These are phyloP conservation scores for Microctonus brassicae DNA, from an alignment of 2,888 invertebrate genomes.

Conservation along the genomic window DNA sequence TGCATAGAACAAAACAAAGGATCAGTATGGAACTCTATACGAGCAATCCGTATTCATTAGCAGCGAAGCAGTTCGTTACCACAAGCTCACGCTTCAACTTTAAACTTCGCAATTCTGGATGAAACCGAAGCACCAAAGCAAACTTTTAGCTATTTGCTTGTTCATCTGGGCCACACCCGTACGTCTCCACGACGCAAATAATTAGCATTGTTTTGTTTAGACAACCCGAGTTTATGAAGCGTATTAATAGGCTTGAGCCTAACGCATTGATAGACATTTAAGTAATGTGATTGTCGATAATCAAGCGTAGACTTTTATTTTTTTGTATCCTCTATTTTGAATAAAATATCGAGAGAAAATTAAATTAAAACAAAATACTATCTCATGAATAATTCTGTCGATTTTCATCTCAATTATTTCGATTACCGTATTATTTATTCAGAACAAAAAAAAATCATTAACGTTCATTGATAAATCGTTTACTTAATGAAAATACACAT, in stretches of 20 bases:
- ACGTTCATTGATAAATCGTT: too few species aligned
- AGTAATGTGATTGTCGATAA: background rate
- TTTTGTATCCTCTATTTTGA: too few species aligned
- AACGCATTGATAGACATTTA: background rate
- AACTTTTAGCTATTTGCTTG: background rate
- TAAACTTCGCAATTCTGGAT: background rate
- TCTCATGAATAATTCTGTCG: too few species aligned
- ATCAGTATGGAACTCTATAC: slow-evolving; percentile 4
- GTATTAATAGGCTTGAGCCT: background rate
- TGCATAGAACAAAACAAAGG: slow-evolving; percentile 3
- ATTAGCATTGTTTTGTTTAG: slow-evolving; percentile 4
- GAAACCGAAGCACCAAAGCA: background rate
- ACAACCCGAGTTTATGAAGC: background rate
- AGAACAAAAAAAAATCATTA: too few species aligned
- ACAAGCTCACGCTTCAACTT: background rate
- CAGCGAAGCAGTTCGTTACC: background rate
- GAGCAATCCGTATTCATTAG: slow-evolving; percentile 19
- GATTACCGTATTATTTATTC: too few species aligned
- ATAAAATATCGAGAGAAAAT: too few species aligned
- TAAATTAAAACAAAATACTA: too few species aligned
- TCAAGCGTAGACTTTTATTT: background rate
- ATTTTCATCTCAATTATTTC: too few species aligned
- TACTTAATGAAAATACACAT: too few species aligned
- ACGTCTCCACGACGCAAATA: slow-evolving; percentile 3
- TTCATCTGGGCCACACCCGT: background rate